phyloP scores from a whole-genome alignment of 2,113 vertebrate species.

The Melanerpes aurifrons region DNA sequence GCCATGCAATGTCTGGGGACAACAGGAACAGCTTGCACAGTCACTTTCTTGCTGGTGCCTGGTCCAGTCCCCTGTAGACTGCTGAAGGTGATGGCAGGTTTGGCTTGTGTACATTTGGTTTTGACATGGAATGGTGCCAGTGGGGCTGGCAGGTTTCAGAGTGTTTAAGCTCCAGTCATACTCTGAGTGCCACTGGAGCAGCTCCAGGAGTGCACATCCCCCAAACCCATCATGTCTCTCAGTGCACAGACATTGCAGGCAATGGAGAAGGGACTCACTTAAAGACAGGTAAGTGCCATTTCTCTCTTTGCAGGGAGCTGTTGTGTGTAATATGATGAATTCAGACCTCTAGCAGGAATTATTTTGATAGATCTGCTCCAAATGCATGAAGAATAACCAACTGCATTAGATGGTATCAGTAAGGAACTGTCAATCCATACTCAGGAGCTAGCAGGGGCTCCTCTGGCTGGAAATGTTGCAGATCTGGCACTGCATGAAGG shows the following conservation, averaged over 20 bases:
- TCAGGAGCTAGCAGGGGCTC: neutral
- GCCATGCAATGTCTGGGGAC: neutral
- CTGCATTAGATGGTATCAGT: neutral
- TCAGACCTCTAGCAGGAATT: neutral
- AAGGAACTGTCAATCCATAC: neutral
- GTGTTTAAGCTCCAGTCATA: neutral
- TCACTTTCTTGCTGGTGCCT: neutral
- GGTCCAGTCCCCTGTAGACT: neutral
- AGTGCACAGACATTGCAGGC: neutral
- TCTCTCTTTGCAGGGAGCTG: constrained; percentile 25
- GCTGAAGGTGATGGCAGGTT: neutral
- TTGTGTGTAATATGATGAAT: neutral
- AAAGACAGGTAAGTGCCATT: constrained; percentile 55
- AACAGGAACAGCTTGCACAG: neutral
- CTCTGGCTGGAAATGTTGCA: constrained; percentile 4
- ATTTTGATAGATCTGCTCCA: constrained; percentile 40
- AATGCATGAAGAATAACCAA: neutral
- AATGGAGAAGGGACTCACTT: neutral
- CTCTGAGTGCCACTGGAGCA: neutral
- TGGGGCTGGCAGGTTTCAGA: neutral
- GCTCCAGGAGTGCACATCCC: neutral
- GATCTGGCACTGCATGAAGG: neutral
- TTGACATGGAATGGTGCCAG: neutral
- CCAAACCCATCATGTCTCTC: neutral
- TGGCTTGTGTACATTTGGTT: neutral